phyloP scores from a whole-genome alignment of 2,113 vertebrate species.

The Spheniscus mendiculus region DNA sequence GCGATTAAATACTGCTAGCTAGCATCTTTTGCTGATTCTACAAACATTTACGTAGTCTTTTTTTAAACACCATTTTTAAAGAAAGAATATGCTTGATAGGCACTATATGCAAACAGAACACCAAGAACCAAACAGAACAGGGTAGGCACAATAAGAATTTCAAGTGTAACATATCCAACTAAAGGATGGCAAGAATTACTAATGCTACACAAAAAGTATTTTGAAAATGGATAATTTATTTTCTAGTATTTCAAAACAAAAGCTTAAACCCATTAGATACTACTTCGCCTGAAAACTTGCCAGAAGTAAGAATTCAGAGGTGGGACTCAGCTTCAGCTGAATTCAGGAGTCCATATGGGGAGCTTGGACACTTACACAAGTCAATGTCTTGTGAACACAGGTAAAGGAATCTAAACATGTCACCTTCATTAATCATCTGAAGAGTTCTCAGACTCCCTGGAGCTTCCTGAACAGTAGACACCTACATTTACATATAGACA shows the following conservation, averaged over 20 bases:
- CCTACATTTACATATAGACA: not conserved
- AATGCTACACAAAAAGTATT: not conserved
- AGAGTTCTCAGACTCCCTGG: not conserved
- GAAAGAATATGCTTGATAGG: not conserved
- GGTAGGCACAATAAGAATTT: not conserved
- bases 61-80: not conserved
- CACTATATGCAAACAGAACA: not conserved
- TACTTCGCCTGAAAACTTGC: not conserved
- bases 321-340: not conserved
- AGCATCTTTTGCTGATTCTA: not conserved
- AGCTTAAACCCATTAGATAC: not conserved
- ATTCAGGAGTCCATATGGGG: not conserved
- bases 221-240: not conserved
- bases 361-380: not conserved
- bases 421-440: not conserved
- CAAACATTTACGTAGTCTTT: not conserved
- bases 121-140: not conserved
- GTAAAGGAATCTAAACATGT: not conserved
- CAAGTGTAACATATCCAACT: not conserved
- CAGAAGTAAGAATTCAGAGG: not conserved
- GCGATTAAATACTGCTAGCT: not conserved
- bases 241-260: not conserved
- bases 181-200: not conserved
- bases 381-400: not conserved
- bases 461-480: not conserved